phyloP scores from a whole-genome alignment of 37 sponge, comb jelly and placozoan genomes.

The Ephydatia muelleri region DNA sequence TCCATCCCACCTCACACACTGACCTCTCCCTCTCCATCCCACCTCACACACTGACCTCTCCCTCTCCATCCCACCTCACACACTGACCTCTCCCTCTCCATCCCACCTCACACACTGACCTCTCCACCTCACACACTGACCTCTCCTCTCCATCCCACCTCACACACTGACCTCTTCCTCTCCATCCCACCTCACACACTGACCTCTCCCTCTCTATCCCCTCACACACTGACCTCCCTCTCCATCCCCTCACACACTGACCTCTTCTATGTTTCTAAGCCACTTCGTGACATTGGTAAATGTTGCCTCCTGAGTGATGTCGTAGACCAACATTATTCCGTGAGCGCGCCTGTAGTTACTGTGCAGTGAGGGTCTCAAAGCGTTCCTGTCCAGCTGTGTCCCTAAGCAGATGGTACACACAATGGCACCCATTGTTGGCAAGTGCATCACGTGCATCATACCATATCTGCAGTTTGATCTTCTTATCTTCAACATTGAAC shows the following conservation, averaged over 20 bases:
- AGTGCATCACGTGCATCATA: not conserved
- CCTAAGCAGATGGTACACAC: constrained; percentile 26
- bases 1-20: not conserved
- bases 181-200: not conserved
- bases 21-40: constrained; percentile 58
- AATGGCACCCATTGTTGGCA: not conserved
- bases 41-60: not conserved
- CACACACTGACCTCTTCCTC: not conserved
- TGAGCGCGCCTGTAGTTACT: constrained; percentile 86
- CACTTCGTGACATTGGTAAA: constrained; percentile 84
- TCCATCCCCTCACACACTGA: constrained; percentile 6
- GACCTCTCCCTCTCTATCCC: not conserved
- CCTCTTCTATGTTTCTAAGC: constrained; percentile 83
- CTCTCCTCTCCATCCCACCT: not conserved
- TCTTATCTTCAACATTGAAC: constrained; percentile 62
- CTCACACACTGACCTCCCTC: not conserved
- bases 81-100: too few species aligned
- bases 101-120: constrained; percentile 40
- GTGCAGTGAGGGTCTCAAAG: constrained; percentile 84
- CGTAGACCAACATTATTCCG: constrained; percentile 85
- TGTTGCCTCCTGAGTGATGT: constrained; percentile 73
- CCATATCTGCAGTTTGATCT: constrained; percentile 85
- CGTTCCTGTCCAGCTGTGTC: constrained; percentile 93
- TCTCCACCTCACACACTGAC: constrained; percentile 32
- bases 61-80: not conserved